Evolutionary conservation across 37 sponge, comb jelly and placozoan species (phyloP).

Genomic region (Crambe crambe): DNA sequence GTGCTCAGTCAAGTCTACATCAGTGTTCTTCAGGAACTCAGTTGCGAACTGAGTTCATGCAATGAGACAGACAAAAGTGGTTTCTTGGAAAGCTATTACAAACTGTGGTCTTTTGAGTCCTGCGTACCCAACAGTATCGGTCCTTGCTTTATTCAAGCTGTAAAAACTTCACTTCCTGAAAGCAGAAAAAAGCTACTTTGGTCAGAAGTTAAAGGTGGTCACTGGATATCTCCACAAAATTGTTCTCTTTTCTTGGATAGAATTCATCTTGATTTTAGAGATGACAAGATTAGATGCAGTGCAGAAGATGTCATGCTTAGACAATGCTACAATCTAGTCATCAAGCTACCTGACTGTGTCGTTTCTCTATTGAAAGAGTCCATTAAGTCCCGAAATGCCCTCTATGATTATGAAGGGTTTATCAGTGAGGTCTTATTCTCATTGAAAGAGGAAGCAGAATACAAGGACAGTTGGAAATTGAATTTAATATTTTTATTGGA

Average conservation of each 20-base stretch:
- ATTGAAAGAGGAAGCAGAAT: not conserved
- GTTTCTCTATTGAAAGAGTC: not conserved
- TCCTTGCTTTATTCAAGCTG: not conserved
- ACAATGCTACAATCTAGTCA: slow-evolving; percentile 3
- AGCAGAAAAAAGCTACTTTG: no score
- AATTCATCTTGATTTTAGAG: no score
- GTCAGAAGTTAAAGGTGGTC: no score
- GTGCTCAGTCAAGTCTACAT: slow-evolving; percentile 44
- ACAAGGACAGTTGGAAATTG: slow-evolving; percentile 17
- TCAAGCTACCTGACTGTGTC: slow-evolving; percentile 18
- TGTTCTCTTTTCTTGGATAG: no score
- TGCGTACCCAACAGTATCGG: not conserved
- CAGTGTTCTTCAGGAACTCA: slow-evolving; percentile 18
- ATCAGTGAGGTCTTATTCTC: slow-evolving; percentile 33
- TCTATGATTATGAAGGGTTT: slow-evolving; percentile 29
- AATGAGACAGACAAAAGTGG: not conserved
- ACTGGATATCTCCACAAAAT: no score
- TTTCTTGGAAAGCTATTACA: slow-evolving; percentile 43
- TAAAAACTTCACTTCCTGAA: not conserved
- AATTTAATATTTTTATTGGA: no score
- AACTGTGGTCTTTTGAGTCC: slow-evolving; percentile 16
- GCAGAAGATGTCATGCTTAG: slow-evolving; percentile 27
- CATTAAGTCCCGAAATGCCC: not conserved
- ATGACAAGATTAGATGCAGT: no score
- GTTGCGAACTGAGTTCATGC: not conserved